Base-by-base conservation (phyloP, 2,888 invertebrate species). In the Pristionchus japonicus region DNA sequence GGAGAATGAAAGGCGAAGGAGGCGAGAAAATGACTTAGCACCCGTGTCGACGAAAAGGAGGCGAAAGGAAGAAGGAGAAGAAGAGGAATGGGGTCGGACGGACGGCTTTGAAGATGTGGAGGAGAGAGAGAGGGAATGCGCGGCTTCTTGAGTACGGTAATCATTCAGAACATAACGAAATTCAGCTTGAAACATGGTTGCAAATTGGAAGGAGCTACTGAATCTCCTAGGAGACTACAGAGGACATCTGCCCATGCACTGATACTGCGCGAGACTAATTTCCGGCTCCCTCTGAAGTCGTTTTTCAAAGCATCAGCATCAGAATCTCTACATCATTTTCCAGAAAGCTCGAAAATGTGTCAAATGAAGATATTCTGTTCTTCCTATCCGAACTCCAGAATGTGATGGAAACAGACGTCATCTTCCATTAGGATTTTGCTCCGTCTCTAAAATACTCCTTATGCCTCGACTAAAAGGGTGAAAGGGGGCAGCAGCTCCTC, bases 21-120 rank as follows among this genome's bases (percentile, higher is more conserved):
- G 77, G 77, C 40, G 77, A 77, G 77, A 77, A 77, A 77, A 77
- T 77, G 77, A 77, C 77, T 77, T 77, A 77, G 77, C 77, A 77
- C 77, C 77, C 77, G 43, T 82, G 23, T 64, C 23, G 27, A 37
- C 17, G 37, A 40, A 11, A 34, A 23, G 37, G 37, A 34, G 70
- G 31, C 80, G 40, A 43, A 82, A 34, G 31, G 82, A n/a, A 15
- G 82, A 52, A 40, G 43, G n/a, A 34, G 40, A 40, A 34, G 43
- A 82, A 31, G 52, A 49, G 47, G 82, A 49, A 49, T 82, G 52
- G 82, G 82, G 82, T 82, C 49, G 52, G 80, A 17, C 4, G 49
- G 52, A 40, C 1, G 34, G 82, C 82, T 47, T 47, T 47, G 82
- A 82, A 47, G 27, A 34, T 34, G 37, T 34, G 27, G 74, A 40